Evolutionary conservation across 2,888 invertebrate species (phyloP), one percentile per base, ranked within the genome.

Genomic region (Dioctria linearis): DNA sequence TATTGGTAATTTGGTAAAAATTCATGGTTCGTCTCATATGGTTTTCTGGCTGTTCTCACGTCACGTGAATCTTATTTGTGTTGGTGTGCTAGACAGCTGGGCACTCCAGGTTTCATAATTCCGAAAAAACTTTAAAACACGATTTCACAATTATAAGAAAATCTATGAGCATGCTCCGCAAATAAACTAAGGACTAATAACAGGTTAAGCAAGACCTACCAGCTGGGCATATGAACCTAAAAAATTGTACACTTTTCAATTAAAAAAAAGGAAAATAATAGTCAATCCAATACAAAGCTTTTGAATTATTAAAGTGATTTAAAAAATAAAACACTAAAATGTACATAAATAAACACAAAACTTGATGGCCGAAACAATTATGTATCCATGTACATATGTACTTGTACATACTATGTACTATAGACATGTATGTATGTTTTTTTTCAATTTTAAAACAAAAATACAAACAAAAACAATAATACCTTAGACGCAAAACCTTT

Each of bases 401-500:
- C 25, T 25, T 25, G 25, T 25, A 13, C n/a, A 61, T n/a, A 39
- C 9, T 39, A 39, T 37, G 25, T 13, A 73, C n/a, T 59, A 43
- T 61, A 5, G 59, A 42, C 61, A 25, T 25, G 25, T 25, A 25
- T 25, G 25, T 25, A 25, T 25, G 25, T 25, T 25, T 25, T 25
- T 54, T 57, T 46, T 73, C 51, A 80, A 75, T 69, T 59, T n/a
- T 80, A 69, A 78, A 39, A 82, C 63, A 54, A 6, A 59, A 76
- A 80, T 82, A 82, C 42, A 78, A 82, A 80, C 61, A 69, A 76
- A 69, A 63, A 78, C 49, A 81, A 82, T 81, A 80, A 84, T 84
- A 83, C 83, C 84, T 84, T 84, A 76, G 82, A 83, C 83, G 83
- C 83, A 84, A 84, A 84, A 84, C 83, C 84, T 83, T 83, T 82